A percentile compares a stretch with the other conserved stretches of the same genome.
Evolutionary conservation across 2,888 invertebrate genomes (phyloP).

Genomic region (Phragmatobia fuliginosa): DNA sequence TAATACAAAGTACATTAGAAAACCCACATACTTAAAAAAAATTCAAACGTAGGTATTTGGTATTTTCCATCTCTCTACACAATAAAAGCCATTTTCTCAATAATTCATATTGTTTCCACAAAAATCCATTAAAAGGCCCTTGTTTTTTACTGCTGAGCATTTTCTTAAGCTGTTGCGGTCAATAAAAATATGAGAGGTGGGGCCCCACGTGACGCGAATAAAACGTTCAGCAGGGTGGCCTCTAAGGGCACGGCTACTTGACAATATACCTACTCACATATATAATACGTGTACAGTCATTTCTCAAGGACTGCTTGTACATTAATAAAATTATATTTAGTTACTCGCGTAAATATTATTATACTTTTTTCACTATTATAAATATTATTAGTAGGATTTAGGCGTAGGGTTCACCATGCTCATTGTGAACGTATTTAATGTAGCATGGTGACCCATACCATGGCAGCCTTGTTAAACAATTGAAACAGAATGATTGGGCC

Average conservation of each 20-base stretch:
- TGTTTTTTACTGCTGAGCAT: conserved; percentile 58
- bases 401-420: too few species aligned
- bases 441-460: too few species aligned
- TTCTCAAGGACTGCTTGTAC: too few species aligned
- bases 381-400: too few species aligned
- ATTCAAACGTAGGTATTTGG: not conserved
- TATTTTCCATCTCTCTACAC: conserved; percentile 6
- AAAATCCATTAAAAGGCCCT: conserved; percentile 61
- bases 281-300: not conserved
- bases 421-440: too few species aligned
- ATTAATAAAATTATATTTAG: too few species aligned
- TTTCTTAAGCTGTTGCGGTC: conserved; percentile 66
- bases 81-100: conserved; percentile 48
- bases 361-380: too few species aligned
- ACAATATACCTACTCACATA: not conserved
- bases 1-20: not conserved
- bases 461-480: too few species aligned
- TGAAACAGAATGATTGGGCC: too few species aligned
- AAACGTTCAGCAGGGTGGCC: conserved; percentile 41
- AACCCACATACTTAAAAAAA: not conserved
- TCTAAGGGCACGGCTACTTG: conserved; percentile 15
- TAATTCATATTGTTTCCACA: conserved; percentile 60
- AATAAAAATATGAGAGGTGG: conserved; percentile 65
- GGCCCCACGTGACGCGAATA: conserved; percentile 61
- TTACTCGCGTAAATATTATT: too few species aligned